A percentile compares a stretch with the other conserved stretches of the same genome.
These are phyloP conservation scores for Drusus annulatus DNA, from an alignment of 1,140 invertebrate genomes.

Conservation along the genomic window DNA sequence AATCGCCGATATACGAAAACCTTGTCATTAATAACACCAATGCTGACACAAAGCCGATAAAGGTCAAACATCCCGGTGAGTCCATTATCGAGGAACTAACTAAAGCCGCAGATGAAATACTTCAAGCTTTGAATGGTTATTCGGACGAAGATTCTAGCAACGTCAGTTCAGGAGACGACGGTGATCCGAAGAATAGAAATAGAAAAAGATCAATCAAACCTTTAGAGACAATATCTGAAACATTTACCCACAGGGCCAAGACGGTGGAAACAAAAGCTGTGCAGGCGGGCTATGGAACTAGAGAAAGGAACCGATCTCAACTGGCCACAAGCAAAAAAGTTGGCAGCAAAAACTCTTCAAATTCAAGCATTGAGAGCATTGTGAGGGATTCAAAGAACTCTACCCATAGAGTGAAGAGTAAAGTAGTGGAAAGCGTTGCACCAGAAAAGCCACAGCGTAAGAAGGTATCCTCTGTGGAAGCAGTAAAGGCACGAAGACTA, in stretches of 20 bases:
- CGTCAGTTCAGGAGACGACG: constrained; percentile 62
- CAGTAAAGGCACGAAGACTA: constrained; percentile 65
- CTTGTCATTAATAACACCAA: constrained; percentile 4
- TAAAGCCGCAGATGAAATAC: constrained; percentile 71
- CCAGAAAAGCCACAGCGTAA: constrained; percentile 56
- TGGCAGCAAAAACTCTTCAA: constrained; percentile 61
- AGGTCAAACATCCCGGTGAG: constrained; percentile 58
- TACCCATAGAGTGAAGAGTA: constrained; percentile 41
- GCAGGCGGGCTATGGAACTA: constrained; percentile 43
- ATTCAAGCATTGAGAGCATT: constrained; percentile 67
- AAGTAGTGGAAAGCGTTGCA: constrained; percentile 54
- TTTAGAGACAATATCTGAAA: constrained; percentile 69
- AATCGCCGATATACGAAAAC: constrained; percentile 52
- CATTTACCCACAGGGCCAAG: constrained; percentile 61
- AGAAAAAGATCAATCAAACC: constrained; percentile 25
- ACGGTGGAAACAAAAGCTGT: constrained; percentile 54
- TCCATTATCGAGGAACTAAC: constrained; percentile 70
- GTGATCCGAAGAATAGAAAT: constrained; percentile 43
- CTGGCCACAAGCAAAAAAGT: constrained; percentile 36
- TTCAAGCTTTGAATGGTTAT: constrained; percentile 71
- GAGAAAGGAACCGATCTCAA: constrained; percentile 21
- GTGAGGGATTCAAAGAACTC: constrained; percentile 55
- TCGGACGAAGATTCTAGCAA: constrained; percentile 67
- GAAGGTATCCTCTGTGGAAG: constrained; percentile 61
- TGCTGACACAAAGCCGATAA: constrained; percentile 14